Evolutionary conservation across 1,140 invertebrate species (phyloP), one percentile per base, ranked within the genome.

Genomic region (Heliconius hewitsoni): DNA sequence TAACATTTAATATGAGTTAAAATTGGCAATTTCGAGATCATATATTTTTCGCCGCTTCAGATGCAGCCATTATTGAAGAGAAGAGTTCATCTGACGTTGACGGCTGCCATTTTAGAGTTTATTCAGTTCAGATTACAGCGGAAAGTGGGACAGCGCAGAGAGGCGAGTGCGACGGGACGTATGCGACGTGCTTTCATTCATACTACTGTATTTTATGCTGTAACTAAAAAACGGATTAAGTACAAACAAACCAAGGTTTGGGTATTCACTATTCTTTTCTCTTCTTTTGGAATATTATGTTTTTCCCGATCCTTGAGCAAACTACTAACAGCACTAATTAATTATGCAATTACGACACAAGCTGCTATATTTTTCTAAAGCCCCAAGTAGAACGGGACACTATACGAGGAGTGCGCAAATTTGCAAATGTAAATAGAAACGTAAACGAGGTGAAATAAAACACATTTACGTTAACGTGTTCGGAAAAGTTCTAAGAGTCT

Each of bases 1-100:
- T 66, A 66, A 66, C 60, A 66, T 66, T 66, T 66, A 66, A 66
- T 66, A 66, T 30, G 60, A 66, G 60, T 66, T 66, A 66, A 66
- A 66, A 66, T 66, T 66, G 60, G 60, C 60, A 66, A 66, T 66
- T 66, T 66, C 60, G 60, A n/a, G 23, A 66, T 66, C 60, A 66
- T n/a, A 66, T 11, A 66, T 66, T 66, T 66, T 27, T 66, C 27
- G 60, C 60, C 60, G 60, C 60, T 30, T 30, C 60, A 30, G 60
- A 66, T 27, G 60, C 60, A 16, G 60, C 60, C 27, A 30, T 66
- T 66, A 27, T 66, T 66, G 23, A 30, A 66, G 23, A 66, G 27
- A 30, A 66, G 60, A 66, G 60, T 66, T 66, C 60, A 66, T 66
- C 27, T 66, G 60, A 30, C 60, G 60, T 3, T 16, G 60, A 66